Evolutionary conservation across 2,888 invertebrate species (phyloP), one percentile per base, ranked within the genome.

Genomic region (Cordilura impudica): DNA sequence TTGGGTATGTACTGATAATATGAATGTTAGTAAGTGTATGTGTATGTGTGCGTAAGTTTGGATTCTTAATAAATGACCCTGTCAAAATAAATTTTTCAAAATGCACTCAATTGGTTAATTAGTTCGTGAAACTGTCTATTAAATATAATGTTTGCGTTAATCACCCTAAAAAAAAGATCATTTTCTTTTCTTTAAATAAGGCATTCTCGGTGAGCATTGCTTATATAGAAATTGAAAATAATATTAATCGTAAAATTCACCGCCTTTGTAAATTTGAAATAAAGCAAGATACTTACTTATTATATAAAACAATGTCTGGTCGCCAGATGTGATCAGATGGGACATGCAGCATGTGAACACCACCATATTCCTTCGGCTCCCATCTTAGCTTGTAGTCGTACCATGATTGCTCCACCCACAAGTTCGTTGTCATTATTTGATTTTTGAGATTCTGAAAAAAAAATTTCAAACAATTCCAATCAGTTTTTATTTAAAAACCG

Each of bases 391-490:
- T 96, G 91, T 95, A 95, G 90, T 96, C 96, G 88, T 94, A 94
- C 96, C 96, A 96, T 82, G 94, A 94, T 94, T 95, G 95, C 93
- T 95, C 89, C 29, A 89, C 89, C 89, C 89, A 89, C 19, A 97
- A 92, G 89, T 97, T 97, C 29, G 97, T 96, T 63, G 97, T 97
- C 96, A 97, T 96, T 86, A 97, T 97, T 91, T 97, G 97, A 88
- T 97, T 97, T 91, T 96, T 97, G 87, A 97, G 92, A 90, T 97
- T 97, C 97, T 98, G 94, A 67, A 94, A 94, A n/a, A 88, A 90
- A 87, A 88, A 66, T 49, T 23, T n/a, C 4, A 58, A 26, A 26
- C 6, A 26, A 16, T 19, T 7, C n/a, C 3, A 45, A 26, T 26
- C 26, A 26, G 26, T 6, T 26, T 4, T 26, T 26, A 26, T 26